Base-by-base conservation (phyloP, 2,888 invertebrate genomes). In the Anorthoa munda region DNA sequence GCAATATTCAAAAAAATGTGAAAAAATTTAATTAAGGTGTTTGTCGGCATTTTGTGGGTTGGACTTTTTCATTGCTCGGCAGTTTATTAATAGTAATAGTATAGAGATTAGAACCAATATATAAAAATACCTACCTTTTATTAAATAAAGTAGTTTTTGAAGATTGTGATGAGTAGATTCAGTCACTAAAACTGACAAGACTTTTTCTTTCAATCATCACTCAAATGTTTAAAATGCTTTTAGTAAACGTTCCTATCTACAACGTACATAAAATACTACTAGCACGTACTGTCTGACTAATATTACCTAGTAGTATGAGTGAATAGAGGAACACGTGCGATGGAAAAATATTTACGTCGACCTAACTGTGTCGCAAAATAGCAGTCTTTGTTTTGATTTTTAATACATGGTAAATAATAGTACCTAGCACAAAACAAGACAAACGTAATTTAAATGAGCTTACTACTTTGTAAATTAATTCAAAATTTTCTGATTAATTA, bases 281-380 rank as follows among this genome's bases (percentile, higher is more conserved):
- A 68, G 4, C 17, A 48, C n/a, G 13, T 53, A 59, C 31, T n/a
- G 0, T 26, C 39, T 70, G 53, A 69, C 3, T 75, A 53, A 77
- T 53, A 69, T 23, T 69, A 66, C 9, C 1, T 45, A n/a, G 45
- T 75, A 67, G 4, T 58, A 69, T 5, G 9, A 39, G 46, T 23
- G 45, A 46, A 51, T 67, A n/a, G 1, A 48, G 15, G 26, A 53
- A 53, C 51, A 77, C 70, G 53, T 70, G 78, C 59, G 7, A 11
- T 53, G 46, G 39, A 53, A 77, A 77, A 77, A 69, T 77, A 75
- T 74, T 68, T 59, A 68, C 51, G 15, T 31, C 9, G 3, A 45
- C 17, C 15, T 31, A n/a, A 39, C 23, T 21, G 31, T 55, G 2
- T 11, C 15, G 31, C n/a, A 63, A n/a, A 60, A 51, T 18, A 13